These are phyloP conservation scores for Morelia viridis DNA, from an alignment of 2,797 vertebrate species.

Conservation along the genomic window DNA sequence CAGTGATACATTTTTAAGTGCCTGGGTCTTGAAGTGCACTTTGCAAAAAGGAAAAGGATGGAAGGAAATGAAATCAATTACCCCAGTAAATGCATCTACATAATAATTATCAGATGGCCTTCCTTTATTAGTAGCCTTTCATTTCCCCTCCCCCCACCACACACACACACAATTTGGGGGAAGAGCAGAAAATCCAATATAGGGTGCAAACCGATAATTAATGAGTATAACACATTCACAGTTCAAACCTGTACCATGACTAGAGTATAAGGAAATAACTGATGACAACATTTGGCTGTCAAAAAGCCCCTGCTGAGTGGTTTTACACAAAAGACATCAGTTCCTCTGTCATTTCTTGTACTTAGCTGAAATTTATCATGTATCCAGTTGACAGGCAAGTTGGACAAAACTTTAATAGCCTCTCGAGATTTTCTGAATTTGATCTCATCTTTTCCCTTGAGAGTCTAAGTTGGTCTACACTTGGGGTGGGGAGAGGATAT, in stretches of 20 bases:
- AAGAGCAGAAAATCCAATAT: neutral
- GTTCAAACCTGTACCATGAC: neutral
- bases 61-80: conserved; percentile 45
- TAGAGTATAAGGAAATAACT: neutral
- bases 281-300: neutral
- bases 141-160: neutral
- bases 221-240: neutral
- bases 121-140: neutral
- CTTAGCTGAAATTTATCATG: neutral
- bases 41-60: conserved; percentile 62
- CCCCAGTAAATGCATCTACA: conserved; percentile 26
- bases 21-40: conserved; percentile 58
- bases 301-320: neutral
- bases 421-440: neutral
- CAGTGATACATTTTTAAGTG: conserved; percentile 40
- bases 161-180: neutral
- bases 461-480: neutral
- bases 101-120: conserved; percentile 11
- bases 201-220: neutral
- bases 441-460: neutral
- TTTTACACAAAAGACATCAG: neutral
- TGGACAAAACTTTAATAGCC: neutral
- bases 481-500: neutral
- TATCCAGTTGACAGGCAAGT: neutral
- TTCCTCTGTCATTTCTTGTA: neutral